A percentile compares a stretch with the other conserved stretches of the same genome.
These are phyloP conservation scores for Scleropages formosus DNA, from an alignment of 2,797 vertebrate genomes.

Conservation along the genomic window DNA sequence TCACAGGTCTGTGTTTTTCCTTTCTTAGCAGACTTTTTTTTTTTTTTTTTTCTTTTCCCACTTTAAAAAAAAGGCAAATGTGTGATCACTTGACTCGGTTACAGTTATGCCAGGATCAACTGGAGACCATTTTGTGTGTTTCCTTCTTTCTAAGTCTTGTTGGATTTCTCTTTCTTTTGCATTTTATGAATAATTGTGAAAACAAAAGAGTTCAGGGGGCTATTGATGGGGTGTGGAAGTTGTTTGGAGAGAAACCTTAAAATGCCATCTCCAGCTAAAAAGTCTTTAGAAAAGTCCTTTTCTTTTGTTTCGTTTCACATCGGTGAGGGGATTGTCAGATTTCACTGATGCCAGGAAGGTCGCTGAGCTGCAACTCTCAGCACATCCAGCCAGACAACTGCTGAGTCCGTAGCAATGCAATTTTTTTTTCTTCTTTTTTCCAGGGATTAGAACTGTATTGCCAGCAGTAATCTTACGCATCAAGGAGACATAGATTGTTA, in stretches of 20 bases:
- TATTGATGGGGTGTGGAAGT: not conserved
- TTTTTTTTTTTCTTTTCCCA: no score
- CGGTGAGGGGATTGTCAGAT: not conserved
- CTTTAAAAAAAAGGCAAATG: no score
- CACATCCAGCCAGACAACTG: conserved; percentile 1
- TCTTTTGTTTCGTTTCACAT: not conserved
- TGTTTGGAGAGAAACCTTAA: not conserved
- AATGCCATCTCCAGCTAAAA: not conserved
- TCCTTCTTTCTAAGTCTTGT: no score
- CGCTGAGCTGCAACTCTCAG: not conserved
- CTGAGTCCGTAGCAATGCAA: conserved; percentile 5
- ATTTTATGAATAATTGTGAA: not conserved
- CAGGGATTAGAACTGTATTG: not conserved
- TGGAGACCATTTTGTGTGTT: no score
- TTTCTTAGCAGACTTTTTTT: no score
- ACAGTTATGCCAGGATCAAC: no score
- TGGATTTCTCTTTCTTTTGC: no score
- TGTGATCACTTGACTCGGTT: no score
- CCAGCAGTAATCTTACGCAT: conserved; percentile 7
- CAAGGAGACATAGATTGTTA: not conserved
- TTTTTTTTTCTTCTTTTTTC: not conserved
- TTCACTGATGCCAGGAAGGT: conserved; percentile 11
- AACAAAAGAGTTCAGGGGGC: not conserved
- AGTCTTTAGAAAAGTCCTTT: not conserved
- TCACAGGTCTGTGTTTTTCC: no score